These are phyloP conservation scores for Vulpes ferrilata DNA, from an alignment of 2,113 vertebrate genomes.

Conservation along the genomic window DNA sequence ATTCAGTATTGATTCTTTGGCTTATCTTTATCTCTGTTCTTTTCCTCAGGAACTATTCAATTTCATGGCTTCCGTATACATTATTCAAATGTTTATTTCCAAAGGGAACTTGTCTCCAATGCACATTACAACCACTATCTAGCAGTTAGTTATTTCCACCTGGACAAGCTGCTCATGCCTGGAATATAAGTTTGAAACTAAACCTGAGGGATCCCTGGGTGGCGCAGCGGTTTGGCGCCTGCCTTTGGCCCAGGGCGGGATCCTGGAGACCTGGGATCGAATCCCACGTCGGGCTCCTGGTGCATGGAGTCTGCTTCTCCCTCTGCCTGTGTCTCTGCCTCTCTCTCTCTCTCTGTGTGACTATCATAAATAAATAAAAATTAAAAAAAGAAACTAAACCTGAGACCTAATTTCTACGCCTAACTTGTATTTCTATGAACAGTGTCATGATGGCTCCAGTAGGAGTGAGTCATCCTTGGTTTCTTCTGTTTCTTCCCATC, in stretches of 20 bases:
- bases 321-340: no score
- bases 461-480: neutral
- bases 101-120: neutral
- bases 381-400: neutral
- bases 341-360: no score
- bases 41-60: neutral
- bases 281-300: no score
- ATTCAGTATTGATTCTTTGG: neutral
- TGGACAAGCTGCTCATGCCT: neutral
- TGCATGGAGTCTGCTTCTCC: no score
- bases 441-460: neutral
- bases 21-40: neutral
- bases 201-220: neutral
- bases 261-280: no score
- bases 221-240: no score
- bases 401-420: neutral
- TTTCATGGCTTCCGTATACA: neutral
- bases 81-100: neutral
- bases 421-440: neutral
- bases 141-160: neutral
- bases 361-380: no score
- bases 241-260: no score
- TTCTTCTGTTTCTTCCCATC: neutral
- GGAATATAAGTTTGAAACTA: neutral
- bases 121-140: neutral